phyloP scores from a whole-genome alignment of 1,140 invertebrate species.

The Drosophila ambigua region DNA sequence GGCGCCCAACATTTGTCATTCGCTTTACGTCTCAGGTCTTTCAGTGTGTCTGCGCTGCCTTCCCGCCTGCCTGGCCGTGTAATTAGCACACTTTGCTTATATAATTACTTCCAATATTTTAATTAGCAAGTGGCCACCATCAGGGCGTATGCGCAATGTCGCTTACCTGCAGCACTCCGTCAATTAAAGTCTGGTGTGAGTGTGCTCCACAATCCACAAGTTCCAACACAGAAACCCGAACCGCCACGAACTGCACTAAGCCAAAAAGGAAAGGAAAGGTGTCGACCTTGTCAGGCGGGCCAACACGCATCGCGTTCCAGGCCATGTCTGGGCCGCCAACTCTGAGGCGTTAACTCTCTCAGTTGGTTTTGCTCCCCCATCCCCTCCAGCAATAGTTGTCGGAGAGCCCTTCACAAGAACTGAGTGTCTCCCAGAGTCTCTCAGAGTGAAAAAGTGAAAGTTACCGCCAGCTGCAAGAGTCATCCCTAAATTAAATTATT shows the following conservation, averaged over 20 bases:
- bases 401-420: slow-evolving; percentile 60
- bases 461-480: slow-evolving; percentile 10
- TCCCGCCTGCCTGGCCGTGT: slow-evolving; percentile 5
- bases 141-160: slow-evolving; percentile 68
- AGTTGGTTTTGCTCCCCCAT: slow-evolving; percentile 56
- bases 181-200: slow-evolving; percentile 56
- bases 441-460: slow-evolving; percentile 60
- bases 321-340: slow-evolving; percentile 39
- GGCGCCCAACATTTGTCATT: slow-evolving; percentile 47
- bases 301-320: slow-evolving; percentile 49
- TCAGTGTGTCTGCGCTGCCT: slow-evolving; percentile 4
- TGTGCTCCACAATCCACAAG: slow-evolving; percentile 17
- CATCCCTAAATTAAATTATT: slow-evolving; percentile 43
- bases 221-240: slow-evolving; percentile 28
- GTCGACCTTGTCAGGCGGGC: slow-evolving; percentile 69
- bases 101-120: slow-evolving; percentile 75
- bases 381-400: slow-evolving; percentile 22
- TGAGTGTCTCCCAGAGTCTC: not conserved
- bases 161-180: slow-evolving; percentile 51
- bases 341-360: slow-evolving; percentile 45
- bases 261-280: slow-evolving; percentile 74
- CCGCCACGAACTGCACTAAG: slow-evolving; percentile 4
- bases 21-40: not conserved
- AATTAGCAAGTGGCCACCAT: slow-evolving; percentile 68
- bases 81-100: slow-evolving; percentile 56